phyloP scores from a whole-genome alignment of 2,888 invertebrate species.

The Spodoptera littoralis region DNA sequence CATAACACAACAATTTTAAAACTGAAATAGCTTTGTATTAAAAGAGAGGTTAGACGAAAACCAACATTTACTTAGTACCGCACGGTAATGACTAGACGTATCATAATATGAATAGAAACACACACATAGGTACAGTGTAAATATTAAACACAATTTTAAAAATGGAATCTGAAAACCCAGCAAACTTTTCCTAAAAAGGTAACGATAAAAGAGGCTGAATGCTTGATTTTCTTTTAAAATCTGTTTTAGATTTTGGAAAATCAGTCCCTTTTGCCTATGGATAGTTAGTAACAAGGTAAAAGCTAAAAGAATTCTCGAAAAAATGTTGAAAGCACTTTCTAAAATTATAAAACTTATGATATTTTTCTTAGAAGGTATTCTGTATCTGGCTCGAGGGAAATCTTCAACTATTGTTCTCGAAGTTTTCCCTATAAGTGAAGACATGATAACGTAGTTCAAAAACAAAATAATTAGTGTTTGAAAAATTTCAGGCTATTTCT shows the following conservation, averaged over 20 bases:
- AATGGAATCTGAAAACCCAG: too few relatives aligned
- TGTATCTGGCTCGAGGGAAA: conserved; percentile 34
- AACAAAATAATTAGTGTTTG: conserved; percentile 52
- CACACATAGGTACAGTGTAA: too few relatives aligned
- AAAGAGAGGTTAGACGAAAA: too few relatives aligned
- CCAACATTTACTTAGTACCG: too few relatives aligned
- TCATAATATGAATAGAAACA: too few relatives aligned
- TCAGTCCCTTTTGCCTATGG: background rate
- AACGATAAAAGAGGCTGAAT: background rate
- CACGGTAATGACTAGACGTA: too few relatives aligned
- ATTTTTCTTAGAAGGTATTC: conserved; percentile 26
- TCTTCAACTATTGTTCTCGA: conserved; percentile 38
- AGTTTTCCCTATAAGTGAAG: conserved; percentile 32
- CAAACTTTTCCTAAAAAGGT: background rate
- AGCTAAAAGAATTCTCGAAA: conserved; percentile 10
- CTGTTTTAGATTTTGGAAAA: background rate
- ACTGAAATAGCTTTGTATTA: too few relatives aligned
- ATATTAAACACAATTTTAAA: too few relatives aligned
- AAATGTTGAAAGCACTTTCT: conserved; percentile 26
- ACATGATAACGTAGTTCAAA: conserved; percentile 48
- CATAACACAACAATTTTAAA: too few relatives aligned
- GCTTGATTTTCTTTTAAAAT: conserved; percentile 1
- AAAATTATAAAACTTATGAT: conserved; percentile 40
- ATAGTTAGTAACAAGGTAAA: conserved; percentile 25
- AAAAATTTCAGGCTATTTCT: conserved; percentile 10